phyloP scores from a whole-genome alignment of 2,113 vertebrate genomes.

The Calypte anna region DNA sequence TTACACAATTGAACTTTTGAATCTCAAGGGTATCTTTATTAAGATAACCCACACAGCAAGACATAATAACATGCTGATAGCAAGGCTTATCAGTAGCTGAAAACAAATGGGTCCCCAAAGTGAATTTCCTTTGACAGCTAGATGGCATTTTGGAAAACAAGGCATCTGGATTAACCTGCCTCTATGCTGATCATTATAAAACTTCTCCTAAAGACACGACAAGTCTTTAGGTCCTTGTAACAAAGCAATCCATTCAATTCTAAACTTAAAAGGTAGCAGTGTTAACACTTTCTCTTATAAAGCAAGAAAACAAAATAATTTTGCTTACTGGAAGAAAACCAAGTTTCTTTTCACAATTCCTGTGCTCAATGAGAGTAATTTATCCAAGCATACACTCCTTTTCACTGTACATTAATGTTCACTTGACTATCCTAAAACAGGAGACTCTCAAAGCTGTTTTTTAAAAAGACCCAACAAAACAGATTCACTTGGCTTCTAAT shows the following conservation, averaged over 20 bases:
- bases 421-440: neutral
- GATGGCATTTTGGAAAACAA: slow-evolving; percentile 24
- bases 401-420: slow-evolving; percentile 16
- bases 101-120: slow-evolving; percentile 17
- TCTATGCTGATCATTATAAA: neutral
- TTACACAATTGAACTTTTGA: neutral
- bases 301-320: neutral
- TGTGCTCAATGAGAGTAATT: neutral
- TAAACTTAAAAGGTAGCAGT: neutral
- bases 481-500: neutral
- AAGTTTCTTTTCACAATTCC: neutral
- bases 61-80: slow-evolving; percentile 3
- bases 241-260: neutral
- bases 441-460: neutral
- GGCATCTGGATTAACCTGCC: neutral
- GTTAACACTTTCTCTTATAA: neutral
- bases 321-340: neutral
- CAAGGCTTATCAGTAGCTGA: slow-evolving; percentile 17
- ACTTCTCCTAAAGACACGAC: neutral
- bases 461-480: neutral
- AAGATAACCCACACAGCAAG: neutral
- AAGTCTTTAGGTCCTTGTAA: neutral
- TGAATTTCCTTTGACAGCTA: slow-evolving; percentile 56
- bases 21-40: slow-evolving; percentile 27
- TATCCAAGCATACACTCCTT: slow-evolving; percentile 1